phyloP scores from a whole-genome alignment of 2,888 invertebrate genomes.

The Cryptocheilus praepositus region DNA sequence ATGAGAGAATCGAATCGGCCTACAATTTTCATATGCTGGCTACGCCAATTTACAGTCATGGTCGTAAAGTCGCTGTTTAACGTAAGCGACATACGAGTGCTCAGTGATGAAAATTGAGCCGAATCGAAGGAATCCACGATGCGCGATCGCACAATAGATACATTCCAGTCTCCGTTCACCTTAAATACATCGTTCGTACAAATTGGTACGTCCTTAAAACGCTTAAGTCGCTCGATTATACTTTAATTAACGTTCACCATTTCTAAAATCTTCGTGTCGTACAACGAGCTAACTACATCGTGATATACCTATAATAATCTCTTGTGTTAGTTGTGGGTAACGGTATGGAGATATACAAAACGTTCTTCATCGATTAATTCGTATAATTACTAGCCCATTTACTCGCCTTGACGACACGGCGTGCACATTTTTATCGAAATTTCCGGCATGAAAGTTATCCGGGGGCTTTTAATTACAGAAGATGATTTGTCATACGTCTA shows the following conservation, averaged over 20 bases:
- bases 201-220: constrained; percentile 46
- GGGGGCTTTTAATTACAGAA: too few species aligned
- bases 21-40: too few species aligned
- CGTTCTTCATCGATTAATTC: constrained; percentile 14
- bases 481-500: too few species aligned
- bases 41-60: too few species aligned
- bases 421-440: too few species aligned
- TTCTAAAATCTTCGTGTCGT: constrained; percentile 43
- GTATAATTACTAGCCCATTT: constrained; percentile 1
- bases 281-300: constrained; percentile 42
- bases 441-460: too few species aligned
- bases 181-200: constrained; percentile 36
- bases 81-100: too few species aligned
- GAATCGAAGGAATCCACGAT: constrained; percentile 2
- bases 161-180: not conserved
- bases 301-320: constrained; percentile 29
- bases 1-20: too few species aligned
- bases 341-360: constrained; percentile 35
- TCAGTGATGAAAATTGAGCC: not conserved
- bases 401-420: not conserved
- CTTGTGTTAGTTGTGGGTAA: constrained; percentile 27
- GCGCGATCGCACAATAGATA: constrained; percentile 2
- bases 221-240: constrained; percentile 43
- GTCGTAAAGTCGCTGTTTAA: too few species aligned
- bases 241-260: constrained; percentile 36